These are phyloP conservation scores for Platyrinchus mystaceus DNA, from an alignment of 2,797 vertebrate genomes.

Conservation along the genomic window DNA sequence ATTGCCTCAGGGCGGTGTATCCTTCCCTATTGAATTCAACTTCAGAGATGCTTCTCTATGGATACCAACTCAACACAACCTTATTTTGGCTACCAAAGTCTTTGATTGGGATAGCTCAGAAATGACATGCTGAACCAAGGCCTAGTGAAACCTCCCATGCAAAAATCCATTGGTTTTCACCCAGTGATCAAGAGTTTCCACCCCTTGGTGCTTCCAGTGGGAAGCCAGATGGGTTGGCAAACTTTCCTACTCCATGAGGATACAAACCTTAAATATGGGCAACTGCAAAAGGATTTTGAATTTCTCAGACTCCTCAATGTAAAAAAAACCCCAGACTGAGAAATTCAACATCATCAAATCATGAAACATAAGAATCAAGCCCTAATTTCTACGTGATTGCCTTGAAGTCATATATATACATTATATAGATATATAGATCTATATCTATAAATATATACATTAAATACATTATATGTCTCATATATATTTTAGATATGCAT, in stretches of 20 bases:
- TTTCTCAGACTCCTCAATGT: background rate
- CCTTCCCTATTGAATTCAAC: background rate
- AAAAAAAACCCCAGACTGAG: background rate
- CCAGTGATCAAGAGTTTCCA: fast-evolving
- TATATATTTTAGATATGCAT: too few relatives aligned
- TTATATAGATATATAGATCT: background rate
- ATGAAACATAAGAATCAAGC: background rate
- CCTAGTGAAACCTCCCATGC: background rate
- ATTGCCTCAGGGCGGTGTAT: background rate
- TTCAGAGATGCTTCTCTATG: background rate
- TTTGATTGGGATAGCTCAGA: background rate
- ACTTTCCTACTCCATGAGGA: background rate
- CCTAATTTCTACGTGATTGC: background rate
- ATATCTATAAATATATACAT: background rate
- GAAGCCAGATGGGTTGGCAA: background rate
- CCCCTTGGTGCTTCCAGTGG: background rate
- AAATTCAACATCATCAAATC: background rate
- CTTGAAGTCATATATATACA: background rate
- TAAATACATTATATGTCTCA: too few relatives aligned
- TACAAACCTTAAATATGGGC: background rate
- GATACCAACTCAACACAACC: background rate
- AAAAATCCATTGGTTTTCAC: background rate
- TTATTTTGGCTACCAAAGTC: background rate
- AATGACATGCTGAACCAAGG: background rate
- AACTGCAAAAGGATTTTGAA: background rate